phyloP scores from a whole-genome alignment of 2,113 vertebrate species.

The Elanoides forficatus region DNA sequence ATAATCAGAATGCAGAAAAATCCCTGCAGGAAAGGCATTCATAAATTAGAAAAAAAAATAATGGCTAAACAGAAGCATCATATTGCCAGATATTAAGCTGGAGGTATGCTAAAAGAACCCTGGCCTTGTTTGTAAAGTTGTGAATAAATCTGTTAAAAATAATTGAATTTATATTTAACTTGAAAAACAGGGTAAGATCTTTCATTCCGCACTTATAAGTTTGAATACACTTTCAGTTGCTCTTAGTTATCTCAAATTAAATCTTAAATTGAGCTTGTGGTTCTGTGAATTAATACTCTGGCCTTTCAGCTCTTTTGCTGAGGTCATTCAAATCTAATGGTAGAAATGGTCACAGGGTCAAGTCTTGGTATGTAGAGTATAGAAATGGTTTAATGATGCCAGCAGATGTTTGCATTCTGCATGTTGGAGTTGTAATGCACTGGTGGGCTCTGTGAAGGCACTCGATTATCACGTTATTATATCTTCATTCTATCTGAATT shows the following conservation, averaged over 20 bases:
- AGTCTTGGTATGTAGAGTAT: constrained; percentile 64
- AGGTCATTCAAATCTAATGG: constrained; percentile 81
- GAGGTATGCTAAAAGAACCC: constrained; percentile 11
- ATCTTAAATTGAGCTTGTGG: constrained; percentile 84
- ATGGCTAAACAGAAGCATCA: constrained; percentile 36
- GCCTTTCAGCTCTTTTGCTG: constrained; percentile 79
- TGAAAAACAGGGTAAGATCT: constrained; percentile 74
- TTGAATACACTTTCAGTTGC: constrained; percentile 80
- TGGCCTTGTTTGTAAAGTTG: constrained; percentile 70
- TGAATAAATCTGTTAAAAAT: constrained; percentile 75
- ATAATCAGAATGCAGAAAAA: constrained; percentile 60
- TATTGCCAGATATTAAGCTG: constrained; percentile 32
- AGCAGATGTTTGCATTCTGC: constrained; percentile 71
- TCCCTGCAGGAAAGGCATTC: constrained; percentile 49
- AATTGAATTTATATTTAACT: constrained; percentile 76
- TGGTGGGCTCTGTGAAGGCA: constrained; percentile 50
- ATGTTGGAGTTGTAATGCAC: constrained; percentile 32
- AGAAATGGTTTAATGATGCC: constrained; percentile 77
- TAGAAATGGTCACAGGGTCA: constrained; percentile 77
- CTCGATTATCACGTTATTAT: constrained; percentile 36
- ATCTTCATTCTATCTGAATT: constrained; percentile 21
- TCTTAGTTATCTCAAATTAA: constrained; percentile 85
- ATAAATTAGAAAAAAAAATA: constrained; percentile 46
- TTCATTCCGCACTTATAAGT: constrained; percentile 75
- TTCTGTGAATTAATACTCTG: constrained; percentile 80